Evolutionary conservation across 2,113 vertebrate genomes (phyloP).

Genomic region (Varanus salvator): DNA sequence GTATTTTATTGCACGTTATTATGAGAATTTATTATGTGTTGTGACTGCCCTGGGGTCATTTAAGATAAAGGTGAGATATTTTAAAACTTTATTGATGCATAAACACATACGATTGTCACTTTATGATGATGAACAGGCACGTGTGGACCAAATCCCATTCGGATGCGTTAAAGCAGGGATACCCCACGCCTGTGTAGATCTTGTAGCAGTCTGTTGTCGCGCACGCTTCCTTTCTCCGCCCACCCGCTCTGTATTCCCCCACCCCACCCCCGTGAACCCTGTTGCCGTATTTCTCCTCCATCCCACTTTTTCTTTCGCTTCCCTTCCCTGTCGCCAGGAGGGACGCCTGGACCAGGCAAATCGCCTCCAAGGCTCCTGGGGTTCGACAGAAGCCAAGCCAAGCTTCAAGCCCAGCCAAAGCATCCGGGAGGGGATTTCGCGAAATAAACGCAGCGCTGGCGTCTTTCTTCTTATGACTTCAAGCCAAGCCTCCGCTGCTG

Average conservation of each 20-base stretch:
- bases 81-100: too few species aligned
- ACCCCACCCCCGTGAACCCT: not conserved
- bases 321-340: not conserved
- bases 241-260: too few species aligned
- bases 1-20: too few species aligned
- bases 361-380: constrained; percentile 10
- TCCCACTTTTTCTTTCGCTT: too few species aligned
- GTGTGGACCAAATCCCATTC: not conserved
- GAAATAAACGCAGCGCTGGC: not conserved
- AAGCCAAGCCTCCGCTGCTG: not conserved
- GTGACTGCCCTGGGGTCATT: too few species aligned
- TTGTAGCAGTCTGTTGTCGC: not conserved
- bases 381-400: not conserved
- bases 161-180: not conserved
- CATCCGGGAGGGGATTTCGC: constrained; percentile 17
- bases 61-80: too few species aligned
- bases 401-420: not conserved
- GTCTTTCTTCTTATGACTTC: not conserved
- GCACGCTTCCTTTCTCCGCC: not conserved
- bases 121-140: not conserved
- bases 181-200: not conserved
- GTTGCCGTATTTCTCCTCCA: not conserved
- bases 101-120: not conserved
- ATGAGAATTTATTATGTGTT: too few species aligned
- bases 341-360: not conserved